phyloP scores from a whole-genome alignment of 2,888 invertebrate genomes.

The Tenodera sinensis region DNA sequence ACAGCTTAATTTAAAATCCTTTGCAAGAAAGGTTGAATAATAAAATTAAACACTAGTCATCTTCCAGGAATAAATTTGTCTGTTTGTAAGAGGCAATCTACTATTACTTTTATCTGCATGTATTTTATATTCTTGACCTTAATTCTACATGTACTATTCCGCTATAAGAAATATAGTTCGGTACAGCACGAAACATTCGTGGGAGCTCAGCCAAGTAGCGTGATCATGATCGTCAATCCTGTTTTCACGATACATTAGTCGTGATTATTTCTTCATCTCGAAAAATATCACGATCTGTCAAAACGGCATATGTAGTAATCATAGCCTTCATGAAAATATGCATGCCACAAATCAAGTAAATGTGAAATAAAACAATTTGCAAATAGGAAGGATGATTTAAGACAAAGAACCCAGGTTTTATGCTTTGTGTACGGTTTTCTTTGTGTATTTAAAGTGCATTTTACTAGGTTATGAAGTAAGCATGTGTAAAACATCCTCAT shows the following conservation, averaged over 20 bases:
- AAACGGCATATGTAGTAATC: slow-evolving; percentile 7
- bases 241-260: not conserved
- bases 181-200: not conserved
- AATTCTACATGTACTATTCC: not conserved
- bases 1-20: no score
- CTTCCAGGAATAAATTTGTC: no score
- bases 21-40: no score
- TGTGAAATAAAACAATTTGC: not conserved
- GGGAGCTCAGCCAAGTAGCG: not conserved
- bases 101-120: no score
- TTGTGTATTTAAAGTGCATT: not conserved
- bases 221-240: not conserved
- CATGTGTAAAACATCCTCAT: no score
- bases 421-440: not conserved
- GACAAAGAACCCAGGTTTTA: no score
- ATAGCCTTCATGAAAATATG: not conserved
- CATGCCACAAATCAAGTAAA: not conserved
- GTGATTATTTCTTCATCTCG: slow-evolving; percentile 24
- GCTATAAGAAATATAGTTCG: not conserved
- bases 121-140: not conserved
- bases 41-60: no score
- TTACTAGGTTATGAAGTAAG: no score
- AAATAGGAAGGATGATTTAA: not conserved
- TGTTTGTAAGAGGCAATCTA: no score
- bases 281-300: slow-evolving; percentile 17